Evolutionary conservation across 1,140 invertebrate species (phyloP), one percentile per base, ranked within the genome.

Genomic region (Lanistes nyassanus): DNA sequence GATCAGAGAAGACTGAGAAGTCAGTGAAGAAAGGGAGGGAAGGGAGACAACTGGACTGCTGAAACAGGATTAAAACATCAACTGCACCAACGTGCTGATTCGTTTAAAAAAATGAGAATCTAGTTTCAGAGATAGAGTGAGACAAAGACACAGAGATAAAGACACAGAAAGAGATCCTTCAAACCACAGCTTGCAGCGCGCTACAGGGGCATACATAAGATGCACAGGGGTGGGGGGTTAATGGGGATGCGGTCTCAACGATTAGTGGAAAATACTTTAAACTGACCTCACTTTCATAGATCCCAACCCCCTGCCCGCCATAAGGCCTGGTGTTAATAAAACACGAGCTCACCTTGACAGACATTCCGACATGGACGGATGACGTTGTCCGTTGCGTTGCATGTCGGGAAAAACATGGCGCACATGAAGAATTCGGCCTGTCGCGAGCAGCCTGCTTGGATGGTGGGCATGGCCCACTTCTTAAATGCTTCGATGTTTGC

Each of bases 351-450:
- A 74, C 76, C 76, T 68, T 74, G 16, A 72, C 76, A 77, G 11
- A 67, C 53, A 21, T 37, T 74, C 23, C 56, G 60, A 37, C 76
- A 77, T 2, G 76, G 76, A 13, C 31, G 26, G 36, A n/a, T 60
- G 26, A 69, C 29, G 16, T 77, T 64, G 13, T 42, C 36, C 36
- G 68, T 26, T 13, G 68, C 76, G 56, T 37, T 56, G 29, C 76
- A 77, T 39, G 34, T 31, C 3, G 76, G 76, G 37, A 77, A 74
- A 36, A 77, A 77, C 19, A 53, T 62, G 36, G 70, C 51, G 42
- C 76, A 77, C 53, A 68, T 68, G 71, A 74, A 77, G 72, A 74
- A 77, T 42, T 74, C 70, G 26, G 65, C 55, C 37, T 51, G 19
- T 2, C 39, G 62, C 29, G 64, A 72, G 31, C 76, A 77, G 7